Evolutionary conservation across 1,140 invertebrate species (phyloP).

Genomic region (Nasonia giraulti): DNA sequence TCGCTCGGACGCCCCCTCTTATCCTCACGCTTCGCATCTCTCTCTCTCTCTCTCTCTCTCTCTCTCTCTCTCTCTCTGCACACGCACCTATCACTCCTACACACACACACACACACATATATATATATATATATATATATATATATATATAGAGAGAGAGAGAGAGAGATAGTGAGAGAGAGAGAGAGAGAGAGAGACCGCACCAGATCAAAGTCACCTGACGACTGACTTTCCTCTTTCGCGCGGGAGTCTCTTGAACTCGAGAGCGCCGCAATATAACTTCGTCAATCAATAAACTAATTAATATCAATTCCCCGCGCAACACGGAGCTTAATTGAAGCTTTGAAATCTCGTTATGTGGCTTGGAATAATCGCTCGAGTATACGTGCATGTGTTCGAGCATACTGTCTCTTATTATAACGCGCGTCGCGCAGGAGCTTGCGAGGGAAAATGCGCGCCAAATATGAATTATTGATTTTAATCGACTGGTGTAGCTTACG

Average conservation of each 20-base stretch:
- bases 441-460: neutral
- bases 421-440: neutral
- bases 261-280: slow-evolving; percentile 27
- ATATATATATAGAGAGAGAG: too few species aligned
- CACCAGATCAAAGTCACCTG: neutral
- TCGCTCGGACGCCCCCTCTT: too few species aligned
- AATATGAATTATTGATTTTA: slow-evolving; percentile 48
- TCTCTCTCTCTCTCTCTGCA: too few species aligned
- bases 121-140: too few species aligned
- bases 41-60: too few species aligned
- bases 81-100: too few species aligned
- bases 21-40: too few species aligned
- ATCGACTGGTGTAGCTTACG: slow-evolving; percentile 9
- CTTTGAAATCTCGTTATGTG: slow-evolving; percentile 16
- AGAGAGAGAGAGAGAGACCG: neutral
- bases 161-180: too few species aligned
- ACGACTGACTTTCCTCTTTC: slow-evolving; percentile 28
- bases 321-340: slow-evolving; percentile 30
- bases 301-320: slow-evolving; percentile 32
- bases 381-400: neutral
- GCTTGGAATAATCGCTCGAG: slow-evolving; percentile 29
- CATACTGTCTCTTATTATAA: neutral
- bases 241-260: slow-evolving; percentile 1
- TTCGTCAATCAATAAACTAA: slow-evolving; percentile 42
- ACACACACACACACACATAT: too few species aligned